These are phyloP conservation scores for Amphiprion percula DNA, from an alignment of 2,113 vertebrate species.

Conservation along the genomic window DNA sequence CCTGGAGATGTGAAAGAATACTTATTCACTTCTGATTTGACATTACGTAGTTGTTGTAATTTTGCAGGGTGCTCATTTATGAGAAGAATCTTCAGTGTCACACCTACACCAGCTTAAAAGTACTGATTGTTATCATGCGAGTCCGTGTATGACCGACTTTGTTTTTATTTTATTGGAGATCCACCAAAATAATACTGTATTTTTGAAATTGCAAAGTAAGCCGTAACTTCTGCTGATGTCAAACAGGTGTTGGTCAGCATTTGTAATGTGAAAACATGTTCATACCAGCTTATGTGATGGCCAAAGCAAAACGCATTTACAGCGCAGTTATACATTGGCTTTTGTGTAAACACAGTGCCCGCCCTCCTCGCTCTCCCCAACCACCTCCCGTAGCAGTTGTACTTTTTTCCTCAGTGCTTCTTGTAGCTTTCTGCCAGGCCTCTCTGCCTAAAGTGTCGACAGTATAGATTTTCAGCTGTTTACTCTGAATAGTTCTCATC, in stretches of 20 bases:
- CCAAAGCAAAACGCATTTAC: slow-evolving; percentile 51
- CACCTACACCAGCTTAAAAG: slow-evolving; percentile 65
- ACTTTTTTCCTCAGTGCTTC: slow-evolving; percentile 8
- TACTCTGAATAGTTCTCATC: slow-evolving; percentile 50
- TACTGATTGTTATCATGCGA: slow-evolving; percentile 42
- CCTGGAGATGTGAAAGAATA: slow-evolving; percentile 36
- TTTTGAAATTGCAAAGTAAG: slow-evolving; percentile 37
- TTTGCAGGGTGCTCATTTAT: slow-evolving; percentile 44
- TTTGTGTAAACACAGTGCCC: slow-evolving; percentile 17
- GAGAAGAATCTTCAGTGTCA: slow-evolving; percentile 34
- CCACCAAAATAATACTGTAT: slow-evolving; percentile 50
- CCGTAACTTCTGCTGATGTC: slow-evolving; percentile 28
- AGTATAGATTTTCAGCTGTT: slow-evolving; percentile 46
- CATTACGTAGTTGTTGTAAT: slow-evolving; percentile 22
- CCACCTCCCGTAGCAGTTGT: background rate
- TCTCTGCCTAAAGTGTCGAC: slow-evolving; percentile 30
- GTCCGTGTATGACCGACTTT: slow-evolving; percentile 13
- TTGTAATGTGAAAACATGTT: slow-evolving; percentile 43
- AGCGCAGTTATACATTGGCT: slow-evolving; percentile 28
- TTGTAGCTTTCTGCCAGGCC: slow-evolving; percentile 24
- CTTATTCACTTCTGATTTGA: slow-evolving; percentile 29
- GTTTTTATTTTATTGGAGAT: slow-evolving; percentile 23
- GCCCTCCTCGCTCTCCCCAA: background rate
- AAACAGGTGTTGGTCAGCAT: slow-evolving; percentile 16
- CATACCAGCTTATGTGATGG: slow-evolving; percentile 53